Evolutionary conservation across 2,888 invertebrate genomes (phyloP).

Genomic region (Elegia similella): DNA sequence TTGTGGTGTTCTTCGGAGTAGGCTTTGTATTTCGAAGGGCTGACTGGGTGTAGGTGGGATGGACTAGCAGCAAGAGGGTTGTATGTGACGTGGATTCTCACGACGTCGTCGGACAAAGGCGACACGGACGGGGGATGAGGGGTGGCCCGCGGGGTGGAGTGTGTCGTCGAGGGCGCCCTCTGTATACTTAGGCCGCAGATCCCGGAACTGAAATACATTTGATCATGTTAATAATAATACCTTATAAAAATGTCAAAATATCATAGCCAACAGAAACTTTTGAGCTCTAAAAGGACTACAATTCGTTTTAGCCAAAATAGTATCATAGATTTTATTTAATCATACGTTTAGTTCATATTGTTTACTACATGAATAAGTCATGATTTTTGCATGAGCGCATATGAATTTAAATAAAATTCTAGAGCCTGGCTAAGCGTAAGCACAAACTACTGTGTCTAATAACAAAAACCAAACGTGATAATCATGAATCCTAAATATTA

Average conservation of each 20-base stretch:
- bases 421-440: too few species aligned
- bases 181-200: constrained; percentile 78
- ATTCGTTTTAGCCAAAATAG: too few species aligned
- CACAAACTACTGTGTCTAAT: not conserved
- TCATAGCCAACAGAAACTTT: too few species aligned
- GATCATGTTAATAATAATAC: not conserved
- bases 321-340: too few species aligned
- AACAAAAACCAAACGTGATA: too few species aligned
- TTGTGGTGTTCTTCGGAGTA: constrained; percentile 65
- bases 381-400: too few species aligned
- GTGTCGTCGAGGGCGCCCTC: constrained; percentile 76
- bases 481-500: not conserved
- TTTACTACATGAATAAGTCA: too few species aligned
- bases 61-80: constrained; percentile 80
- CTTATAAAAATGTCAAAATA: too few species aligned
- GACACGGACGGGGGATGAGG: constrained; percentile 84
- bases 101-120: constrained; percentile 84
- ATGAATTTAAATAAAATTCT: too few species aligned
- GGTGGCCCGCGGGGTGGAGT: constrained; percentile 85
- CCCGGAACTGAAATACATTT: constrained; percentile 63
- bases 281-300: too few species aligned
- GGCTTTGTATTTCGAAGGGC: constrained; percentile 63
- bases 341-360: too few species aligned
- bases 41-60: constrained; percentile 71
- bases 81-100: constrained; percentile 91